These are phyloP conservation scores for Trichogramma evanescens DNA, from an alignment of 2,888 invertebrate species.

Conservation along the genomic window DNA sequence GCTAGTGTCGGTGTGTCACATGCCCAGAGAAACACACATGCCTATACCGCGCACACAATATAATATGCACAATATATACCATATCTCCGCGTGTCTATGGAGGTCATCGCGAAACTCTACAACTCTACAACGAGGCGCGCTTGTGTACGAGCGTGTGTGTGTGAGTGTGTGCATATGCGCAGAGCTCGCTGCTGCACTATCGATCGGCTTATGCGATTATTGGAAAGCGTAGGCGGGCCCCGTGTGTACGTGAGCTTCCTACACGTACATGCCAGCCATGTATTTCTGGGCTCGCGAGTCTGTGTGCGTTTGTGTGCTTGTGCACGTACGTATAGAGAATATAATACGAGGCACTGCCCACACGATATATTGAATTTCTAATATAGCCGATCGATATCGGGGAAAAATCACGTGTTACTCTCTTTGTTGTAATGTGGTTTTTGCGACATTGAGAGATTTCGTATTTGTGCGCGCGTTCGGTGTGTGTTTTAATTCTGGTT, in stretches of 20 bases:
- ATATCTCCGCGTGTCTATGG: neutral
- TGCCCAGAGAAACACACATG: no score
- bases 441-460: neutral
- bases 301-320: neutral
- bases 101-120: slow-evolving; percentile 11
- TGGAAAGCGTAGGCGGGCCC: slow-evolving; percentile 22
- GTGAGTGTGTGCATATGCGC: neutral
- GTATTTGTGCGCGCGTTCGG: neutral
- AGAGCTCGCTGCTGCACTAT: slow-evolving; percentile 2
- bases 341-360: slow-evolving; percentile 6
- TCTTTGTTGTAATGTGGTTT: neutral
- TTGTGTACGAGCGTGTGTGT: neutral
- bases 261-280: slow-evolving; percentile 3
- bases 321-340: no score
- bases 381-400: slow-evolving; percentile 21
- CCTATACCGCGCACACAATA: no score
- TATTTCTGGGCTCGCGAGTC: neutral
- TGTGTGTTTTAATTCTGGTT: neutral
- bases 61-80: no score
- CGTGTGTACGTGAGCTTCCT: slow-evolving; percentile 11
- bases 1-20: no score
- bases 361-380: slow-evolving; percentile 21
- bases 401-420: neutral
- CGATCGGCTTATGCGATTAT: slow-evolving; percentile 21
- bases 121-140: neutral